A percentile compares a stretch with the other conserved stretches of the same genome.
phyloP scores from a whole-genome alignment of 1,140 invertebrate species.

The Rhagoletis zephyria region DNA sequence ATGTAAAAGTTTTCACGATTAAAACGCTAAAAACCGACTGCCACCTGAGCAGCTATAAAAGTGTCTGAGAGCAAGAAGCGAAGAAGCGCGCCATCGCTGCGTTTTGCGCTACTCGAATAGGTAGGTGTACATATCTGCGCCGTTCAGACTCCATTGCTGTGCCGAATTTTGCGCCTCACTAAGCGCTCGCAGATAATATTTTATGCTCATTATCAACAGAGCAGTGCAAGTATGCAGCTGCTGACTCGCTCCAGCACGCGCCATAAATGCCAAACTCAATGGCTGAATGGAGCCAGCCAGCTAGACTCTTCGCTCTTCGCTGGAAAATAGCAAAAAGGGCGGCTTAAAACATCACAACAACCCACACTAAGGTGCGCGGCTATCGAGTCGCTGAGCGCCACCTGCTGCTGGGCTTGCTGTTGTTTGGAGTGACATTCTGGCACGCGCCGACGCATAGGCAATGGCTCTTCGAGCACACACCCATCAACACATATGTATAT shows the following conservation, averaged over 20 bases:
- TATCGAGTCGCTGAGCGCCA: constrained; percentile 6
- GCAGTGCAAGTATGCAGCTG: not conserved
- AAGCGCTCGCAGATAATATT: not conserved
- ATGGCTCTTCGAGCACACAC: not conserved
- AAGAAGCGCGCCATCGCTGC: constrained; percentile 37
- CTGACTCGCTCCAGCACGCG: not conserved
- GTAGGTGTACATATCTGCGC: not conserved
- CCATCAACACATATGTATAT: no score
- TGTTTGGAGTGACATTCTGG: constrained; percentile 54
- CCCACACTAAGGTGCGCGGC: not conserved
- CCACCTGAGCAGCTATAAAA: not conserved
- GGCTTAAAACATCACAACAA: not conserved
- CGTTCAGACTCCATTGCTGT: constrained; percentile 51
- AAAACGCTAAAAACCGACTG: not conserved
- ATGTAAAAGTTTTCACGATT: not conserved
- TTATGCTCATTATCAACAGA: constrained; percentile 16
- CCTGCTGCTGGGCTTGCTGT: not conserved
- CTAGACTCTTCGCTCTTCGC: not conserved
- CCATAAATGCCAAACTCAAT: not conserved
- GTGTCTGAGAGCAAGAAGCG: constrained; percentile 15
- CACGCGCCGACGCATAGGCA: constrained; percentile 70
- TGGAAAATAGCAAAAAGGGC: not conserved
- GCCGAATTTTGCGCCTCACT: not conserved
- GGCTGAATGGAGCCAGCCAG: not conserved
- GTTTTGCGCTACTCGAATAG: not conserved